Conservation (phyloP, 2,888 invertebrate genomes). For the Cheiracanthium punctorium region DNA sequence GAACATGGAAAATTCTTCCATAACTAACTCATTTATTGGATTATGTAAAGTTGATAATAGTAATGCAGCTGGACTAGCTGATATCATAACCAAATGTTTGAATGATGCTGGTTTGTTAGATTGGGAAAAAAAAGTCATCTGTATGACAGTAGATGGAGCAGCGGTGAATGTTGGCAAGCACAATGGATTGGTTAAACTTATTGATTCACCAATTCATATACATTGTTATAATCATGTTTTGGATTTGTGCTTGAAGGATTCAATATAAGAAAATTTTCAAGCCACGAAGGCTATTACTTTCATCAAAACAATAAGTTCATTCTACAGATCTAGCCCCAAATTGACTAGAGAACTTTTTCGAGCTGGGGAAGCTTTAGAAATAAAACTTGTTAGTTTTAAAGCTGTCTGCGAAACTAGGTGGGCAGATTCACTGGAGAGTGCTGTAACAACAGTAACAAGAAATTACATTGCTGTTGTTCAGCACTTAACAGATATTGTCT, state of each 20-base stretch:
- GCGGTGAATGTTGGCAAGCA: too few relatives aligned
- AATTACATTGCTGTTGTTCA: background rate
- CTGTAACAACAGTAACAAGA: background rate
- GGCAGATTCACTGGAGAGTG: background rate
- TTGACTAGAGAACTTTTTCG: constrained; percentile 4
- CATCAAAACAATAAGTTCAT: background rate
- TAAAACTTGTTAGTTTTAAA: background rate
- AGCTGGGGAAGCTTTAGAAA: background rate
- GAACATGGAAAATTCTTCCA: background rate
- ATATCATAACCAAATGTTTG: background rate
- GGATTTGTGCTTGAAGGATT: too few relatives aligned
- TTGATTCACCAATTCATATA: too few relatives aligned
- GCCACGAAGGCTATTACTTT: too few relatives aligned
- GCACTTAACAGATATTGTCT: background rate
- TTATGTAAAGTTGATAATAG: background rate
- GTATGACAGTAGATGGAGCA: too few relatives aligned
- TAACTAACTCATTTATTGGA: background rate
- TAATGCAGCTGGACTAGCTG: background rate
- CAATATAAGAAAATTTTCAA: background rate
- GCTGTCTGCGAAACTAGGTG: background rate
- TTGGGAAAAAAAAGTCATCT: too few relatives aligned
- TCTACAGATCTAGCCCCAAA: background rate
- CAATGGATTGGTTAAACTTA: too few relatives aligned
- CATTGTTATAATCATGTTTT: too few relatives aligned
- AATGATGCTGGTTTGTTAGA: background rate